Evolutionary conservation across 2,113 vertebrate genomes (phyloP).

Genomic region (Pithys albifrons): DNA sequence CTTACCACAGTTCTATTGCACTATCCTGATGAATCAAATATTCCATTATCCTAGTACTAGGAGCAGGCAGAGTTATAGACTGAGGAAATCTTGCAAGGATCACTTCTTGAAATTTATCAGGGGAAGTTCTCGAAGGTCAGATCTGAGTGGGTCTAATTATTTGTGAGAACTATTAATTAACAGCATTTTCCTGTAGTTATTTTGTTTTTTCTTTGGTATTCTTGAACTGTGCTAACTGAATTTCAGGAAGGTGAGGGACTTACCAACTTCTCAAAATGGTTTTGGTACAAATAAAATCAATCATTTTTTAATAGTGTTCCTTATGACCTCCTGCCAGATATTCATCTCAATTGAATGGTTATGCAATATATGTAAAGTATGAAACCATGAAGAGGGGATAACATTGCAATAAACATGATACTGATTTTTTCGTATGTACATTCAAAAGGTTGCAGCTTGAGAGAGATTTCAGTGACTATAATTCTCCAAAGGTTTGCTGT

Average conservation of each 20-base stretch:
- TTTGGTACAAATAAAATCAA: background rate
- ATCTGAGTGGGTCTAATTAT: background rate
- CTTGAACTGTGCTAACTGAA: background rate
- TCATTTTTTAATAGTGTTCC: background rate
- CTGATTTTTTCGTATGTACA: background rate
- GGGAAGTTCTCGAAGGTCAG: background rate
- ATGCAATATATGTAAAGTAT: background rate
- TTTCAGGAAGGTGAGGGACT: background rate
- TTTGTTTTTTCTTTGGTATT: background rate
- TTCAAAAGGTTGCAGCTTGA: background rate
- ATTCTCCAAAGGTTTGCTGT: background rate
- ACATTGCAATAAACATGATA: background rate
- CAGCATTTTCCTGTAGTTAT: background rate
- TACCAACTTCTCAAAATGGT: background rate
- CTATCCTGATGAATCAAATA: background rate
- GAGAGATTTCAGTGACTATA: background rate
- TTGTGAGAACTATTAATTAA: background rate
- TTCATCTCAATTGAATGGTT: background rate
- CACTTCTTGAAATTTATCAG: background rate
- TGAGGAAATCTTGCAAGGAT: background rate
- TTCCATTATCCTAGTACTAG: background rate
- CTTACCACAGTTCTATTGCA: background rate
- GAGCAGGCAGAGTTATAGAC: background rate
- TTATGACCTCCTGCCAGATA: background rate
- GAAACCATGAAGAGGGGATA: background rate